Evolutionary conservation across 2,797 vertebrate genomes (phyloP).

Genomic region (Mus caroli): DNA sequence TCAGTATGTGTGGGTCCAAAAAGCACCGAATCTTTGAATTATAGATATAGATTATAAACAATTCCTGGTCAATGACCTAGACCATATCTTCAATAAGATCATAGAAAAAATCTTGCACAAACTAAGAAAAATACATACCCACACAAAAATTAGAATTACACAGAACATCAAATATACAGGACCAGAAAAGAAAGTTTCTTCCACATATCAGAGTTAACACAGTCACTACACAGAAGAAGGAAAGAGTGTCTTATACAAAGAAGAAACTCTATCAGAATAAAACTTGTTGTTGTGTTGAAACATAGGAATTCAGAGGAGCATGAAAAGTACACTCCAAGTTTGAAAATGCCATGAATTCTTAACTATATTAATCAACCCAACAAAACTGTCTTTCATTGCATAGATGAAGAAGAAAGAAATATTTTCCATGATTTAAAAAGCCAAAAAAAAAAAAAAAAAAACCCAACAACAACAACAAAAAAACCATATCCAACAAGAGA

Average conservation of each 20-base stretch:
- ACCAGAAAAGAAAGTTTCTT: neutral
- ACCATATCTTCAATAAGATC: neutral
- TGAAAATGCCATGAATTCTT: neutral
- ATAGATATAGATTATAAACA: neutral
- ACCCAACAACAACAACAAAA: too few relatives aligned
- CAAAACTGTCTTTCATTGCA: neutral
- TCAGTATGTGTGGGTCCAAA: neutral
- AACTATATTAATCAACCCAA: neutral
- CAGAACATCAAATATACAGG: neutral
- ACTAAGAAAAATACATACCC: neutral
- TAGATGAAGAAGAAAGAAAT: neutral
- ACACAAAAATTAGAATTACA: neutral
- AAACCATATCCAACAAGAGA: neutral
- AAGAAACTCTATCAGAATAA: neutral
- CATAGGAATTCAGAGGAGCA: neutral
- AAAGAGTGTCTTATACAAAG: neutral
- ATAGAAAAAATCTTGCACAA: neutral
- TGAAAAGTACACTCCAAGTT: too few relatives aligned
- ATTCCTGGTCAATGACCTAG: neutral
- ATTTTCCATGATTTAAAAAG: neutral
- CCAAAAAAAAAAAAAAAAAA: neutral
- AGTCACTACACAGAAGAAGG: neutral
- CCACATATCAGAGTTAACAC: neutral
- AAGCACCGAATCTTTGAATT: neutral
- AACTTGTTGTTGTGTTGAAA: neutral